Conservation (phyloP, 2,113 vertebrate genomes). For the Corythoichthys haematopterus region DNA sequence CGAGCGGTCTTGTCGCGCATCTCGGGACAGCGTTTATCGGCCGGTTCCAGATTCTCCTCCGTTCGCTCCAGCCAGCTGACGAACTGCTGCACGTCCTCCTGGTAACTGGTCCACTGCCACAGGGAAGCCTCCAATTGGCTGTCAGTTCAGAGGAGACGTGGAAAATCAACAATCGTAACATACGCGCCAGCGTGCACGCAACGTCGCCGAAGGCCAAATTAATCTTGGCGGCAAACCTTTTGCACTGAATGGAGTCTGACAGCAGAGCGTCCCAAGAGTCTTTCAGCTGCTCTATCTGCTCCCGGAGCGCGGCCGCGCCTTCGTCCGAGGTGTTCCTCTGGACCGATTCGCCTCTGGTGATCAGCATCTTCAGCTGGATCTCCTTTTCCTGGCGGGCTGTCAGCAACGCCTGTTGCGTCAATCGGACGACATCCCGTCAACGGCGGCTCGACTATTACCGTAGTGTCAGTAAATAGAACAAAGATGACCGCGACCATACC, state of each 20-base stretch:
- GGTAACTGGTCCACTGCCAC: slow-evolving; percentile 96
- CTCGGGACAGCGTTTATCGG: slow-evolving; percentile 79
- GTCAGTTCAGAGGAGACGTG: slow-evolving; percentile 39
- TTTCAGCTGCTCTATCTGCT: slow-evolving; percentile 83
- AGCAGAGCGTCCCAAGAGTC: slow-evolving; percentile 87
- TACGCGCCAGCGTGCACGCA: too few relatives aligned
- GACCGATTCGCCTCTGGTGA: slow-evolving; percentile 89
- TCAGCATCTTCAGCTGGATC: slow-evolving; percentile 91
- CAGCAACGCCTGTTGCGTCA: slow-evolving; percentile 75
- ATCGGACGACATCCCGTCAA: background rate
- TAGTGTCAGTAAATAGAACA: too few relatives aligned
- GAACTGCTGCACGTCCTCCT: slow-evolving; percentile 91
- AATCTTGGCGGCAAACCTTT: slow-evolving; percentile 74
- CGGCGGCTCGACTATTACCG: too few relatives aligned
- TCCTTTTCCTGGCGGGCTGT: slow-evolving; percentile 90
- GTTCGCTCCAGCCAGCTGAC: slow-evolving; percentile 84
- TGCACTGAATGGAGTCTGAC: slow-evolving; percentile 86
- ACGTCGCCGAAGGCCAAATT: too few relatives aligned
- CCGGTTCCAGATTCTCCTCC: slow-evolving; percentile 78
- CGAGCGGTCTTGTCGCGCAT: slow-evolving; percentile 86
- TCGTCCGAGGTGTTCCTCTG: slow-evolving; percentile 89
- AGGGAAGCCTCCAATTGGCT: slow-evolving; percentile 92
- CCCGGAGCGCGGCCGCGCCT: slow-evolving; percentile 78
- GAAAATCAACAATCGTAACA: background rate
- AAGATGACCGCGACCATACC: too few relatives aligned